Evolutionary conservation across 2,113 vertebrate genomes (phyloP).

Genomic region (Aviceda subcristata): DNA sequence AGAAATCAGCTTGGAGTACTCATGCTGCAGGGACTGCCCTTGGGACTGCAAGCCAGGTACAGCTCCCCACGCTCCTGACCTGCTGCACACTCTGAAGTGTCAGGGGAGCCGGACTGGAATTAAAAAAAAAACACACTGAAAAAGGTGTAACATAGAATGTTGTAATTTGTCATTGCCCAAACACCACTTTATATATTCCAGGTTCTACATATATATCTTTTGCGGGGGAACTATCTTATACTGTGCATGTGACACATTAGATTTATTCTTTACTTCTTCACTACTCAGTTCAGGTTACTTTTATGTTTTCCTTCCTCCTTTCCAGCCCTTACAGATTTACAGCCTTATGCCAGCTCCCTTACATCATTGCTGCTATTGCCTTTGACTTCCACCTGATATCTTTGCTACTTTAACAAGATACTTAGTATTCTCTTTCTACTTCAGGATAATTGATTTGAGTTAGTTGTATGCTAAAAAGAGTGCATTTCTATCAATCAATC

Average conservation of each 20-base stretch:
- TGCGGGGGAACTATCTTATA: neutral
- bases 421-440: neutral
- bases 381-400: neutral
- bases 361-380: neutral
- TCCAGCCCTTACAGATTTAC: neutral
- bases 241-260: neutral
- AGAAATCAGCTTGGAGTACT: neutral
- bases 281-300: neutral
- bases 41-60: neutral
- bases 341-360: neutral
- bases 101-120: neutral
- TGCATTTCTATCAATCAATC: neutral
- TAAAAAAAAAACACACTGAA: neutral
- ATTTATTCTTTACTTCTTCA: neutral
- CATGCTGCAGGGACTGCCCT: rapidly evolving
- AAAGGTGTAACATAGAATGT: neutral
- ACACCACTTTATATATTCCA: neutral
- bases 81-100: neutral
- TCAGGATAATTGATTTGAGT: neutral
- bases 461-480: neutral
- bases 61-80: neutral
- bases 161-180: neutral
- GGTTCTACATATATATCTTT: neutral
- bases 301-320: neutral
- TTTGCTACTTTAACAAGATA: neutral